Conservation (phyloP, 2,113 vertebrate species). For the Protobothrops flavoviridis region DNA sequence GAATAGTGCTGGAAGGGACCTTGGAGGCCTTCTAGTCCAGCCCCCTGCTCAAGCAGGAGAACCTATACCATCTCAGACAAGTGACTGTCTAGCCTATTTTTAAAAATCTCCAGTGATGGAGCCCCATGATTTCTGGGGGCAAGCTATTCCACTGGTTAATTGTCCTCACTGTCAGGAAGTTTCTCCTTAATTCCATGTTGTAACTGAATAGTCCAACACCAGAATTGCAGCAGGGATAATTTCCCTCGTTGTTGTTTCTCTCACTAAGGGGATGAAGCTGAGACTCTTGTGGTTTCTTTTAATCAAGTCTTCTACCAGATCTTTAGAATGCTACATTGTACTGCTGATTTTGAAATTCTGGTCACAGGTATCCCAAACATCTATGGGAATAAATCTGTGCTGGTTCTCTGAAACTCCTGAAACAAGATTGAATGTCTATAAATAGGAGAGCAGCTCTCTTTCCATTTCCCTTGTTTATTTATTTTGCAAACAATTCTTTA, state of each 20-base stretch:
- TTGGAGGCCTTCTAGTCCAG: too few species aligned
- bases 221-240: rapidly evolving
- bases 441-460: neutral
- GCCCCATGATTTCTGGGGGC: rapidly evolving
- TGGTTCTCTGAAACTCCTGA: neutral
- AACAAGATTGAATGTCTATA: neutral
- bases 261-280: neutral
- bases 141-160: too few species aligned
- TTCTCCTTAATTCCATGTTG: too few species aligned
- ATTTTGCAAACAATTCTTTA: neutral
- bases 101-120: too few species aligned
- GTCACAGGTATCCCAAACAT: neutral
- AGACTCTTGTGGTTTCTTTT: neutral
- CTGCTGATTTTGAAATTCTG: neutral
- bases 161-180: too few species aligned
- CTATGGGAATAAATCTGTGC: neutral
- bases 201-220: neutral
- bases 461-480: rapidly evolving
- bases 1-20: too few species aligned
- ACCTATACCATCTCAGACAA: too few species aligned
- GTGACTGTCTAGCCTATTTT: too few species aligned
- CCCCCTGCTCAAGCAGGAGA: too few species aligned
- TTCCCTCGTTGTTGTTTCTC: neutral
- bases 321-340: neutral
- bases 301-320: neutral